These are phyloP conservation scores for Axis porcinus DNA, from an alignment of 2,113 vertebrate genomes.

Conservation along the genomic window DNA sequence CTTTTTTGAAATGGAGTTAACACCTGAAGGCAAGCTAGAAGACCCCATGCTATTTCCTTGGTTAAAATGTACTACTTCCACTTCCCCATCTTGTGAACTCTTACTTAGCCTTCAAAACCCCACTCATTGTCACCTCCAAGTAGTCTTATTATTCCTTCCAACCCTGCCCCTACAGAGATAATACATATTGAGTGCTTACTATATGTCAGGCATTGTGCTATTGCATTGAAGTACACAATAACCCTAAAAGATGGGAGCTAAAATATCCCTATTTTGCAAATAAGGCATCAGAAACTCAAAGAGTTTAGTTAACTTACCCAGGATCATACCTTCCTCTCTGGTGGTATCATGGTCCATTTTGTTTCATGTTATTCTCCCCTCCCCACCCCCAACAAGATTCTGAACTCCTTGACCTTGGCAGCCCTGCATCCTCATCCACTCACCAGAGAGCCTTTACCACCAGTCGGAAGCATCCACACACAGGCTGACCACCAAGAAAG, in stretches of 20 bases:
- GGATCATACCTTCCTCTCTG: not conserved
- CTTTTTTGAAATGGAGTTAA: not conserved
- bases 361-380: not conserved
- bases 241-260: not conserved
- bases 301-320: not conserved
- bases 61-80: not conserved
- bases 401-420: not conserved
- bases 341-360: not conserved
- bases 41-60: not conserved
- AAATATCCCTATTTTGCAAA: not conserved
- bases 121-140: not conserved
- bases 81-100: not conserved
- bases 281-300: not conserved
- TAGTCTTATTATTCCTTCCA: not conserved
- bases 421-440: not conserved
- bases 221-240: not conserved
- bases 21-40: not conserved
- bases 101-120: not conserved
- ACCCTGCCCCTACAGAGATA: not conserved
- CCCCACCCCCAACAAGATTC: not conserved
- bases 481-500: not conserved
- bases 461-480: not conserved
- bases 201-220: not conserved
- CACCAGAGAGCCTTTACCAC: not conserved
- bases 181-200: not conserved